Conservation (phyloP, 2,113 vertebrate species). For the Chaetodon auriga region DNA sequence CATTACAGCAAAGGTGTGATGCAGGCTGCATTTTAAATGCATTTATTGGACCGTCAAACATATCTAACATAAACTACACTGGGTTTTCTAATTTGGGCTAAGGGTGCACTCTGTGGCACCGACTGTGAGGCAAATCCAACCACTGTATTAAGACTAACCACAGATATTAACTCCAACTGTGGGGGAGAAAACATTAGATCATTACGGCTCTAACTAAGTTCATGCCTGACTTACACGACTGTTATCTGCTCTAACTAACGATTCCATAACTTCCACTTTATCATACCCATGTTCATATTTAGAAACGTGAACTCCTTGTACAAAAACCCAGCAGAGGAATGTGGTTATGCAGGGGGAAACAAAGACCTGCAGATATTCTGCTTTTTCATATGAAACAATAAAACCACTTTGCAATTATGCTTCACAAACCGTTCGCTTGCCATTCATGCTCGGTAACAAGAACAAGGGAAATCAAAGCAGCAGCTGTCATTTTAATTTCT, state of each 20-base stretch:
- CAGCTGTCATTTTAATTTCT: constrained; percentile 47
- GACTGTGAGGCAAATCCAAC: neutral
- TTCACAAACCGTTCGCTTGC: constrained; percentile 19
- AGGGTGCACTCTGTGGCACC: neutral
- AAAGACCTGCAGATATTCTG: neutral
- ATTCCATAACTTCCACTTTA: neutral
- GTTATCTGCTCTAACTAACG: neutral
- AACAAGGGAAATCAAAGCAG: constrained; percentile 39
- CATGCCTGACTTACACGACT: neutral
- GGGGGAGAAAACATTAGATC: too few species aligned
- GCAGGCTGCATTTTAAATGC: neutral
- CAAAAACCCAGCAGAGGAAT: neutral
- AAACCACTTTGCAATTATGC: constrained; percentile 16
- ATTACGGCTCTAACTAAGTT: neutral
- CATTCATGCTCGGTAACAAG: constrained; percentile 19
- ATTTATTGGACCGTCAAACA: neutral
- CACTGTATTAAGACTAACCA: neutral
- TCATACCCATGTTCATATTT: neutral
- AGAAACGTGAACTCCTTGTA: neutral
- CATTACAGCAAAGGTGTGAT: neutral
- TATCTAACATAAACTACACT: neutral
- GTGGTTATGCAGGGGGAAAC: neutral
- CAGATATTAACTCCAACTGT: neutral
- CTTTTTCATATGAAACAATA: neutral
- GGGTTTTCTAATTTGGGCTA: neutral